Percentiles rank a stretch among this genome's conserved stretches.
These are phyloP conservation scores for Lepidurus arcticus DNA, from an alignment of 1,140 invertebrate species.

Conservation along the genomic window DNA sequence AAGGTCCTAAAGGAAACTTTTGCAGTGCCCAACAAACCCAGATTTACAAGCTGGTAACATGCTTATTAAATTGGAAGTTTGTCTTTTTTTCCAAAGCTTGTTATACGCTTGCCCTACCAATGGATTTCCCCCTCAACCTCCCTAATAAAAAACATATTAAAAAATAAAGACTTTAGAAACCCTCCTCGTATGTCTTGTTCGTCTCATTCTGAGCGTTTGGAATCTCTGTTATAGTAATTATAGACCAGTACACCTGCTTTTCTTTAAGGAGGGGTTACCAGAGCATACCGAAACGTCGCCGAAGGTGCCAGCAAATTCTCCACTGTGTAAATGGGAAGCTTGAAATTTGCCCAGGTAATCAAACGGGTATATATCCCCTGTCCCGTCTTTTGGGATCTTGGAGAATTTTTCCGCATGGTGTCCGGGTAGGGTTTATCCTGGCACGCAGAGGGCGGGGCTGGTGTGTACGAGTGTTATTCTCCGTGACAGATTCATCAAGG, in stretches of 20 bases:
- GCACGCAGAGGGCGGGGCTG: not conserved
- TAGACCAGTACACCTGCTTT: slow-evolving; percentile 2
- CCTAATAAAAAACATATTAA: not conserved
- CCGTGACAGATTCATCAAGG: slow-evolving; percentile 8
- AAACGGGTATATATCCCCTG: not conserved
- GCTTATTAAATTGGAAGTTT: not conserved
- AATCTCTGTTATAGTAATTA: slow-evolving; percentile 12
- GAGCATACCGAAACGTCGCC: slow-evolving; percentile 17
- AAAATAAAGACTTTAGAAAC: no score
- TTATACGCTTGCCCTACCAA: not conserved
- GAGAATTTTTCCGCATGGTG: not conserved
- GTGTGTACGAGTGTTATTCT: not conserved
- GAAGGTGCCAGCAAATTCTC: not conserved
- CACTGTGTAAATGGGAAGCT: slow-evolving; percentile 4
- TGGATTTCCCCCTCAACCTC: not conserved
- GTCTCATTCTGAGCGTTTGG: not conserved
- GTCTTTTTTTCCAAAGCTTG: not conserved
- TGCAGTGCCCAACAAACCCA: not conserved
- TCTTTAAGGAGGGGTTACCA: not conserved
- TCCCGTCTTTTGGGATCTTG: not conserved
- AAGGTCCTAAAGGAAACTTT: not conserved
- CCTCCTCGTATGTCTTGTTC: not conserved
- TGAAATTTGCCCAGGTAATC: slow-evolving; percentile 15
- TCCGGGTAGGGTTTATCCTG: not conserved
- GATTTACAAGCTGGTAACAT: slow-evolving; percentile 22